A percentile compares a stretch with the other conserved stretches of the same genome.
phyloP scores from a whole-genome alignment of 2,113 vertebrate species.

The Pelusios castaneus region DNA sequence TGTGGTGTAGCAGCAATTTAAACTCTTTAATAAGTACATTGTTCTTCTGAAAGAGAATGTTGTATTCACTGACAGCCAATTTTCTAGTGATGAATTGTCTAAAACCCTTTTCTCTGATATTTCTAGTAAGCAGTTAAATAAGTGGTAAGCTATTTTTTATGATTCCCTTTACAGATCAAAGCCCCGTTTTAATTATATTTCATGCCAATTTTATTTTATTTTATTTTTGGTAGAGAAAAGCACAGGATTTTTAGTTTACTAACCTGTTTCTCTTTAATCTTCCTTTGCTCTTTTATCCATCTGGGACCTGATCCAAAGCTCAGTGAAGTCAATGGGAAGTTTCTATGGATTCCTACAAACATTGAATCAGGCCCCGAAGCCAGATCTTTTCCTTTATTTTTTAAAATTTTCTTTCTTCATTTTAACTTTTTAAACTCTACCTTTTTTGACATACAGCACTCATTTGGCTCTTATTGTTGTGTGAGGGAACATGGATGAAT shows the following conservation, averaged over 20 bases:
- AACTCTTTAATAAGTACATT: slow-evolving; percentile 79
- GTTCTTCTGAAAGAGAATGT: slow-evolving; percentile 74
- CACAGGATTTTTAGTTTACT: background rate
- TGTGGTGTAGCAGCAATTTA: slow-evolving; percentile 74
- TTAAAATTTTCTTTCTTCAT: rapidly evolving
- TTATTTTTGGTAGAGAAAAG: background rate
- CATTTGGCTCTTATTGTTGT: background rate
- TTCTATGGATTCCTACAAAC: background rate
- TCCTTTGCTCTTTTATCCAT: background rate
- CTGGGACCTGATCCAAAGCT: background rate
- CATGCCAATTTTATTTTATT: background rate
- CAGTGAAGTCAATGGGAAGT: background rate
- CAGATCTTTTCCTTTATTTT: rapidly evolving
- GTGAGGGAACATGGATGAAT: background rate
- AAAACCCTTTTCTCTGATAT: slow-evolving; percentile 60
- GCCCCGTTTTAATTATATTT: slow-evolving; percentile 63
- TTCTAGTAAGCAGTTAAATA: slow-evolving; percentile 66
- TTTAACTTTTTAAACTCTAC: background rate
- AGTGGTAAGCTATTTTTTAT: slow-evolving; percentile 66
- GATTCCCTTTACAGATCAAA: slow-evolving; percentile 62
- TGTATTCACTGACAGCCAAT: slow-evolving; percentile 72
- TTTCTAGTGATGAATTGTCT: slow-evolving; percentile 76
- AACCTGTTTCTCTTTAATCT: background rate
- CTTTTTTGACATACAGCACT: background rate
- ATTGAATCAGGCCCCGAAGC: background rate